phyloP scores from a whole-genome alignment of 2,888 invertebrate species.

The Erpobdella octoculata region DNA sequence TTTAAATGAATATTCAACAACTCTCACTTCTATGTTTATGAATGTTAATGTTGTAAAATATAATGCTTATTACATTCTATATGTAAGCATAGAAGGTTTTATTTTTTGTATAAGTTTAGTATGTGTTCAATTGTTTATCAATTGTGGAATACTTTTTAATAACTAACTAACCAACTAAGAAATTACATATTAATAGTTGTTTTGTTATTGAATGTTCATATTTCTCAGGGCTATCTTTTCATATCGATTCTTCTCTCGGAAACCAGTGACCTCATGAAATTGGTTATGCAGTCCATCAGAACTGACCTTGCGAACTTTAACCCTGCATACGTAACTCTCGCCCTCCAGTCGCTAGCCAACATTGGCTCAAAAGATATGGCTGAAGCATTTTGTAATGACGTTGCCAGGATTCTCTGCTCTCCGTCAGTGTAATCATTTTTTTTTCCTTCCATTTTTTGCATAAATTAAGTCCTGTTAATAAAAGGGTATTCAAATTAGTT shows the following conservation, averaged over 20 bases:
- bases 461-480: not conserved
- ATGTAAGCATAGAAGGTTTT: too few relatives aligned
- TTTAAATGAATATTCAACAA: too few relatives aligned
- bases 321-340: constrained; percentile 95
- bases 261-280: constrained; percentile 94
- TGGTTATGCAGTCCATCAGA: constrained; percentile 97
- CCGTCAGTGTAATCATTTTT: not conserved
- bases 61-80: too few relatives aligned
- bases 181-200: not conserved
- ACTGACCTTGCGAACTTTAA: constrained; percentile 88
- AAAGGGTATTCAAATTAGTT: not conserved
- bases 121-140: too few relatives aligned
- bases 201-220: not conserved
- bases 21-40: too few relatives aligned
- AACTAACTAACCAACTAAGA: too few relatives aligned
- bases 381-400: constrained; percentile 68
- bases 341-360: constrained; percentile 97
- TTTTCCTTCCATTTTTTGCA: not conserved
- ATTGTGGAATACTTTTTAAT: too few relatives aligned
- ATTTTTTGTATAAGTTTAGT: constrained; percentile 95
- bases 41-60: too few relatives aligned
- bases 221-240: constrained; percentile 83
- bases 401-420: not conserved
- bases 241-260: constrained; percentile 98
- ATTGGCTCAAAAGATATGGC: constrained; percentile 99